Percentiles rank a stretch among this genome's conserved stretches.
phyloP scores from a whole-genome alignment of 64 coral and sea anemone genomes.

The Dendronephthya gigantea region DNA sequence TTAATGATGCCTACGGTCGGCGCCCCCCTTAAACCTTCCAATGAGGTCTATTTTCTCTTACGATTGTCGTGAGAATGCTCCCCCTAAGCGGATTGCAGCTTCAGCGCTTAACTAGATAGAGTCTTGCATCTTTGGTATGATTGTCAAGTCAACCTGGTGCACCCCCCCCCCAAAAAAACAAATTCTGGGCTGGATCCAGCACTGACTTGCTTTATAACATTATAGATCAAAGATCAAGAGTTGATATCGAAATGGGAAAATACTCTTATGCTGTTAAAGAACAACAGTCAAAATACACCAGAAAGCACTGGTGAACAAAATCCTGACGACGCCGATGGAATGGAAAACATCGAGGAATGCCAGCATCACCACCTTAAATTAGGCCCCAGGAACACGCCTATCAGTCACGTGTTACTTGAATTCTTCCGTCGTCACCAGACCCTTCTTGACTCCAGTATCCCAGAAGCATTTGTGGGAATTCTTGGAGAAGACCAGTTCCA shows the following conservation, averaged over 20 bases:
- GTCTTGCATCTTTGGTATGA: no score
- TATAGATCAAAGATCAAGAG: neutral
- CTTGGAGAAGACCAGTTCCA: slow-evolving; percentile 39
- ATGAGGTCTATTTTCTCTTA: no score
- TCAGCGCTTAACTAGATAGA: no score
- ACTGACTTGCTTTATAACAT: neutral
- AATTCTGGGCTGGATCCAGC: no score
- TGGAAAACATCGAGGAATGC: neutral
- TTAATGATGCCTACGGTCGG: no score
- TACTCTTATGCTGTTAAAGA: neutral
- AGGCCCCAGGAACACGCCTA: slow-evolving; percentile 28
- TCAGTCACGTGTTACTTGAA: slow-evolving; percentile 49
- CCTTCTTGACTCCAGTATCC: slow-evolving; percentile 45
- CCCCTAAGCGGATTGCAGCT: no score
- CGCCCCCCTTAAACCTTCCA: no score
- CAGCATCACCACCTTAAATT: neutral
- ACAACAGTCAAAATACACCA: neutral
- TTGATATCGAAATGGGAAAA: neutral
- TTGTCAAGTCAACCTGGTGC: no score
- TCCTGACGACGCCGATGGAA: neutral
- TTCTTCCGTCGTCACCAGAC: slow-evolving; percentile 56
- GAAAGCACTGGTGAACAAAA: neutral
- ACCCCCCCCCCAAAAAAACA: no score
- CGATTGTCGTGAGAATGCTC: no score
- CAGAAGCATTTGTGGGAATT: slow-evolving; percentile 46